These are phyloP conservation scores for Myotis daubentonii DNA, from an alignment of 2,797 vertebrate genomes.

Conservation along the genomic window DNA sequence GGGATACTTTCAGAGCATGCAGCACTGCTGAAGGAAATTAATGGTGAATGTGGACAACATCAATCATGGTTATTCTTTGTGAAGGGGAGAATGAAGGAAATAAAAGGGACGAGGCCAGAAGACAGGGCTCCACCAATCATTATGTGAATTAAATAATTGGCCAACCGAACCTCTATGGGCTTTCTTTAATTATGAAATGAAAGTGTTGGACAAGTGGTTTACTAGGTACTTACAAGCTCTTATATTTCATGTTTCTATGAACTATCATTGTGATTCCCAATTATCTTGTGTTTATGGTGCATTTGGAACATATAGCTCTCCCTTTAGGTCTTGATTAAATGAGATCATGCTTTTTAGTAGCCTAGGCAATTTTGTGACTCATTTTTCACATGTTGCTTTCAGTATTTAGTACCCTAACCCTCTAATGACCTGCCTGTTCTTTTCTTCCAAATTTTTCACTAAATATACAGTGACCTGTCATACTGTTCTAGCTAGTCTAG, in stretches of 20 bases:
- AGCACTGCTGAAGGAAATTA: not conserved
- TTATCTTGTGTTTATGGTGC: not conserved
- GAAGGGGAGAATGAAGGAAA: not conserved
- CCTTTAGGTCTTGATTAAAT: not conserved
- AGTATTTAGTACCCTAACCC: not conserved
- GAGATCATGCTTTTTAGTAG: constrained; percentile 18
- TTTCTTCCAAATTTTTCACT: not conserved
- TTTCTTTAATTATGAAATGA: not conserved
- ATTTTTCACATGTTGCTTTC: not conserved
- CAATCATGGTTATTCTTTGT: not conserved
- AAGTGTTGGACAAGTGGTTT: not conserved
- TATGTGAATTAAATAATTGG: not conserved
- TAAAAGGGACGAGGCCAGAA: not conserved
- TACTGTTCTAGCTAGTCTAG: not conserved
- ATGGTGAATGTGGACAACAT: not conserved
- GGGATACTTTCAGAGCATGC: not conserved
- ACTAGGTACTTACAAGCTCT: not conserved
- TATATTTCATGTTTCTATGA: not conserved
- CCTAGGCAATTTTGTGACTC: not conserved
- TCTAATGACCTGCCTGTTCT: not conserved
- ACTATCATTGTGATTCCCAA: not conserved
- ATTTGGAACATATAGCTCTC: not conserved
- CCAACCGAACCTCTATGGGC: not conserved
- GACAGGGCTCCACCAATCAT: not conserved
- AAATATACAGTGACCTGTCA: not conserved